Evolutionary conservation across 2,113 vertebrate genomes (phyloP), one percentile per base, ranked within the genome.

Genomic region (Echinops telfairi): DNA sequence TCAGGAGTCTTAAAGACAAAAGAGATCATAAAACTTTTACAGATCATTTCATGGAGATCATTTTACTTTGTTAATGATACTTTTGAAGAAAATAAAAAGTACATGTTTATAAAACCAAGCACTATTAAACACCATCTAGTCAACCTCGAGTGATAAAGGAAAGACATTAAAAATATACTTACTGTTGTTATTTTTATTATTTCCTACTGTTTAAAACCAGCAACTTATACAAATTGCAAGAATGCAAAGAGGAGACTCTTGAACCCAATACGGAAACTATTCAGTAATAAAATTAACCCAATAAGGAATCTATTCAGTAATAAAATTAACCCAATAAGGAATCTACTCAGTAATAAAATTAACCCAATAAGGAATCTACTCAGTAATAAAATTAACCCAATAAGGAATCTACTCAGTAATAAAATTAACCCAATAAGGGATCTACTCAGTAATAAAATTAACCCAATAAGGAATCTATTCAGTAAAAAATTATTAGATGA

Each of bases 361-460:
- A 81, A 60, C 0, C 43, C 71, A 91, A 43, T 80, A 83, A 68
- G 66, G 88, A 96, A 94, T 95, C 38, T 40, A 62, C 93, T 88
- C 93, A 96, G 86, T 77, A 86, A 89, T 86, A 58, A 84, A 12
- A n/a, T n/a, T n/a, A 81, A 60, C 0, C 43, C 71, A 91, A 43
- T 80, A 83, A 68, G 66, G 88, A 96, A 94, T 95, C 38, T 40
- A 62, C 93, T 88, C 93, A 96, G 86, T 77, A 86, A 89, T 86
- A 58, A 84, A 12, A n/a, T n/a, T n/a, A 81, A 60, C 0, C 43
- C 71, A 91, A 43, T 80, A 83, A 68, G 66, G 88, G 96, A 94
- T 95, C 38, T 40, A 62, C 93, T 88, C 93, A 96, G 86, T 77
- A 86, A 89, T 86, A 58, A 84, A 12, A n/a, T n/a, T n/a, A 81